phyloP scores from a whole-genome alignment of 2,113 vertebrate genomes.

The Psammodynastes pulverulentus region DNA sequence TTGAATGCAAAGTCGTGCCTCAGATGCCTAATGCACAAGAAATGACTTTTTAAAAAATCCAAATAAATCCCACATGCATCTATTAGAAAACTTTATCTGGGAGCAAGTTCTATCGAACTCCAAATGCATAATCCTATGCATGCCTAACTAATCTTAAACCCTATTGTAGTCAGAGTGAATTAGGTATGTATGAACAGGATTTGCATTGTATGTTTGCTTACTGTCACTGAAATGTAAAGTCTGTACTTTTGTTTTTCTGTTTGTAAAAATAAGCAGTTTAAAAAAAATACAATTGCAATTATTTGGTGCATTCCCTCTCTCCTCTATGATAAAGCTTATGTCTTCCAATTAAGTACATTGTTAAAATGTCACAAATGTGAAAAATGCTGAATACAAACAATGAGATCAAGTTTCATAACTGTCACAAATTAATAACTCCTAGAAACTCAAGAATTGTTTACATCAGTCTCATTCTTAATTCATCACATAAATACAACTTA shows the following conservation, averaged over 20 bases:
- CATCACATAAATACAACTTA: slow-evolving; percentile 31
- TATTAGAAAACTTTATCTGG: not conserved
- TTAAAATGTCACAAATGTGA: not conserved
- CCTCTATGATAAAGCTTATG: slow-evolving; percentile 6
- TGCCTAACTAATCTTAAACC: not conserved
- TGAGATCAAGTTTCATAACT: slow-evolving; percentile 32
- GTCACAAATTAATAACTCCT: not conserved
- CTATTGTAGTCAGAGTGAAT: not conserved
- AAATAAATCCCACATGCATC: not conserved
- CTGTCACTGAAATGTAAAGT: not conserved
- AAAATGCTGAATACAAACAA: slow-evolving; percentile 34
- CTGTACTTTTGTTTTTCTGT: not conserved
- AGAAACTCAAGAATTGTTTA: slow-evolving; percentile 38
- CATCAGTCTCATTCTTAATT: slow-evolving; percentile 40
- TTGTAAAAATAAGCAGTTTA: slow-evolving; percentile 32
- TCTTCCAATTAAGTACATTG: slow-evolving; percentile 9
- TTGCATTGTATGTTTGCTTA: not conserved
- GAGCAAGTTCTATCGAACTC: not conserved
- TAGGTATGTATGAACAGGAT: not conserved
- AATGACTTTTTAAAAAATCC: not conserved
- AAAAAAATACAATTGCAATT: not conserved
- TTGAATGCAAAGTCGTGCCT: not conserved
- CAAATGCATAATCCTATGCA: not conserved
- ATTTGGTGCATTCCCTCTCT: not conserved
- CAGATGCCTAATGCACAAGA: slow-evolving; percentile 9